Base-by-base conservation (phyloP, 2,113 vertebrate genomes). In the Lophotis ruficrista region DNA sequence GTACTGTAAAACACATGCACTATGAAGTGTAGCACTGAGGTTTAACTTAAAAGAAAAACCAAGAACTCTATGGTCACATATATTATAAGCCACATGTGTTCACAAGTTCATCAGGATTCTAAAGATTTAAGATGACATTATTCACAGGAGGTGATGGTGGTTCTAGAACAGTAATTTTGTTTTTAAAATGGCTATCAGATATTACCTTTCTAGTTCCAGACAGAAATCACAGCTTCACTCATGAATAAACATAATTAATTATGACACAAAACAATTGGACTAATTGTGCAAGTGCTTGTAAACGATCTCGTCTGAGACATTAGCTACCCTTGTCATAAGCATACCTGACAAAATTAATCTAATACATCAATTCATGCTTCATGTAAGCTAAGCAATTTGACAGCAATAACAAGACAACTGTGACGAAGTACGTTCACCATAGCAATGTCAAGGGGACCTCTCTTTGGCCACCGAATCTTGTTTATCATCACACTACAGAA, bases 341-440 rank as follows among this genome's bases (percentile, higher is more conserved):
- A 78, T 38, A 93, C 28, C 83, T 95, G 72, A 95, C 87, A 94
- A 92, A 96, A 96, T 95, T 73, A 95, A 80, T 94, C 90, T 89
- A 93, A 61, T 77, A 82, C 35, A 86, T 91, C 56, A 81, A 81
- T 82, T 95, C 53, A 93, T 2, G 14, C 54, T 66, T 94, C 38
- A 80, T 24, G 41, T 66, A 92, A 93, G 21, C 53, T 71, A 83
- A 69, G 73, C 61, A 81, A 48, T 83, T 47, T 94, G 95, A 98
- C 91, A 97, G 82, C 62, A 58, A 47, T 86, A 79, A 65, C 77
- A 95, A 94, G 5, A 95, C 92, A 86, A 37, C 38, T 61, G 56
- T 89, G 91, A 96, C 83, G 65, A 95, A 97, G 62, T 61, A 87
- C 28, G 22, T 60, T 86, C 71, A 91, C 33, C 38, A 45, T 0